Percentiles rank a stretch among this genome's conserved stretches.
Conservation (phyloP, 2,113 vertebrate species). For the Chamaea fasciata region DNA sequence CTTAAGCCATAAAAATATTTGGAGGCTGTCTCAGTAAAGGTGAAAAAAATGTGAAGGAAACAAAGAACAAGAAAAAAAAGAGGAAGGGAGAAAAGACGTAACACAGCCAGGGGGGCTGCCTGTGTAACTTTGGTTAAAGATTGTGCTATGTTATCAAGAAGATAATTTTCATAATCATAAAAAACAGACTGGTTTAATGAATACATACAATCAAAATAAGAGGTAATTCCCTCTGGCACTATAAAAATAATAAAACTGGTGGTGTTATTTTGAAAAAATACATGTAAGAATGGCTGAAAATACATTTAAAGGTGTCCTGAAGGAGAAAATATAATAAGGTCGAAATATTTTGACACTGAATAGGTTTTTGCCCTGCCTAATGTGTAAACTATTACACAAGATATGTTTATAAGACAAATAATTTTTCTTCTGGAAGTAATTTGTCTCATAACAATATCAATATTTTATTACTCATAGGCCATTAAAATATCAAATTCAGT, state of each 20-base stretch:
- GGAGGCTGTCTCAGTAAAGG: background rate
- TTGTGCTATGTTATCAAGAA: background rate
- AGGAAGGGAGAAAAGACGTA: background rate
- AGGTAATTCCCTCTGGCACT: background rate
- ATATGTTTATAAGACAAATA: conserved; percentile 2
- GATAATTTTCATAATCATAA: background rate
- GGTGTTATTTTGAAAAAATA: background rate
- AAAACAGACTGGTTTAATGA: background rate
- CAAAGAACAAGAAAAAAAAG: background rate
- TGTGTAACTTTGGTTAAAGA: background rate
- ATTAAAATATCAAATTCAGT: conserved; percentile 53
- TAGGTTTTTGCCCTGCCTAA: background rate
- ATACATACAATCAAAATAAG: background rate
- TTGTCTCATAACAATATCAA: conserved; percentile 29
- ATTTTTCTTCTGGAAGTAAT: conserved; percentile 12
- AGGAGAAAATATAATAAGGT: background rate
- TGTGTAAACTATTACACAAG: background rate
- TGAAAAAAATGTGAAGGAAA: background rate
- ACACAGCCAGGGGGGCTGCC: background rate
- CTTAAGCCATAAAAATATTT: background rate
- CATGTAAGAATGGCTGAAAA: background rate
- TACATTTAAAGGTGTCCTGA: background rate
- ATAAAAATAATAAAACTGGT: background rate
- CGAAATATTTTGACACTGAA: background rate
- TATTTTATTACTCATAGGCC: conserved; percentile 47